phyloP scores from a whole-genome alignment of 2,797 vertebrate species.

The Epinephelus malabaricus region DNA sequence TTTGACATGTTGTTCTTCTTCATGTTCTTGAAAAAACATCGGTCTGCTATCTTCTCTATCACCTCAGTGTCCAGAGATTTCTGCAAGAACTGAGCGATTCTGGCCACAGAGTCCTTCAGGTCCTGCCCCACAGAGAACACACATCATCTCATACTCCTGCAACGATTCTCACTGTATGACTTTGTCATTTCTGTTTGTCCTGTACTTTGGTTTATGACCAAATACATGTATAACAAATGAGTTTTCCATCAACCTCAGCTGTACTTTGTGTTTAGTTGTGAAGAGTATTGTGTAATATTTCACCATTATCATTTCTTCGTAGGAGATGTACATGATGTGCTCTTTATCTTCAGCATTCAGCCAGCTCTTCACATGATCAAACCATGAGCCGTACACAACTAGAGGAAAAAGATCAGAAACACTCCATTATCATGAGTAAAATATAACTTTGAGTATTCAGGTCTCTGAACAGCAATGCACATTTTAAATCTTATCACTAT shows the following conservation, averaged over 20 bases:
- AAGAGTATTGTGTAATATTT: slow-evolving; percentile 14
- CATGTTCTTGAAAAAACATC: slow-evolving; percentile 86
- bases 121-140: slow-evolving; percentile 69
- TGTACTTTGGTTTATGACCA: too few species aligned
- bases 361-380: slow-evolving; percentile 87
- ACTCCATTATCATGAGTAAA: not conserved
- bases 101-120: slow-evolving; percentile 74
- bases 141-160: not conserved
- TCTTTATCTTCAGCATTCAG: slow-evolving; percentile 70
- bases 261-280: too few species aligned
- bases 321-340: slow-evolving; percentile 78
- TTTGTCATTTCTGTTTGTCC: not conserved
- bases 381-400: slow-evolving; percentile 87
- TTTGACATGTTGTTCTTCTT: slow-evolving; percentile 87
- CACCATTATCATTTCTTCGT: slow-evolving; percentile 84
- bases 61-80: slow-evolving; percentile 74
- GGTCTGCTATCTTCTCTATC: slow-evolving; percentile 74
- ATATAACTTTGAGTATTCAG: too few species aligned
- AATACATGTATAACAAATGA: too few species aligned
- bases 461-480: too few species aligned
- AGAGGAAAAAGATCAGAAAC: slow-evolving; percentile 12
- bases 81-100: slow-evolving; percentile 76
- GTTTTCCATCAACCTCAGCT: too few species aligned
- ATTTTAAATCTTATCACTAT: not conserved
- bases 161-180: not conserved